Base-by-base conservation (phyloP, 23 tunicate species). In the Halocynthia aurantium region DNA sequence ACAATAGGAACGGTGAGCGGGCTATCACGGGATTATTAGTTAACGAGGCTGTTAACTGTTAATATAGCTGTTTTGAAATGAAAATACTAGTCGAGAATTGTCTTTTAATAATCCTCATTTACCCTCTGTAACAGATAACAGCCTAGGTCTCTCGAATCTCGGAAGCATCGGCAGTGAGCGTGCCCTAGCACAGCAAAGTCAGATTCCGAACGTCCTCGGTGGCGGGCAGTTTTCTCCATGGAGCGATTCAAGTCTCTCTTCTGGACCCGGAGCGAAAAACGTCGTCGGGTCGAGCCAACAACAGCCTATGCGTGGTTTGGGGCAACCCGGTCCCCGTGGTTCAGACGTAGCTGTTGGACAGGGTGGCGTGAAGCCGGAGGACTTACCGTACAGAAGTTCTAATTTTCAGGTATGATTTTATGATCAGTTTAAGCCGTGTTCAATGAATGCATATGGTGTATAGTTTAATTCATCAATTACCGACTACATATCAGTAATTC, bases 101-200 rank as follows among this genome's bases (percentile, higher is more conserved):
- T 15, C 17, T 17, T 60, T 60, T n/a, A 60, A 1, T 60, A 60
- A 60, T 60, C 64, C 17, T 71, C 6, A 9, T 10, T 54, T n/a
- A 19, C 63, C 8, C 18, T 67, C 50, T 19, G 50, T 71, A 20
- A 8, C 69, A 76, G 87, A 70, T 49, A 80, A 77, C 67, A 85
- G 83, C 18, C 57, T 87, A 20, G 86, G 95, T 0, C 69, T 88
- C 75, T 67, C 87, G 0, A 81, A 81, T 50, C 81, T 83, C 15
- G 95, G 87, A 8, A 79, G 84, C 52, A 88, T 88, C 20, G 95
- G 95, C 5, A 83, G 87, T 44, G 95, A 88, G 63, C 52, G 95
- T 22, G 95, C 95, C 6, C 80, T 85, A 51, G 93, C 93, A 6
- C 70, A 65, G 31, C 78, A 74, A 54, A 51, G 60, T 6, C 78